Percentiles rank a stretch among this genome's conserved stretches.
Evolutionary conservation across 2,888 invertebrate species (phyloP).

Genomic region (Rotaria magnacalcarata): DNA sequence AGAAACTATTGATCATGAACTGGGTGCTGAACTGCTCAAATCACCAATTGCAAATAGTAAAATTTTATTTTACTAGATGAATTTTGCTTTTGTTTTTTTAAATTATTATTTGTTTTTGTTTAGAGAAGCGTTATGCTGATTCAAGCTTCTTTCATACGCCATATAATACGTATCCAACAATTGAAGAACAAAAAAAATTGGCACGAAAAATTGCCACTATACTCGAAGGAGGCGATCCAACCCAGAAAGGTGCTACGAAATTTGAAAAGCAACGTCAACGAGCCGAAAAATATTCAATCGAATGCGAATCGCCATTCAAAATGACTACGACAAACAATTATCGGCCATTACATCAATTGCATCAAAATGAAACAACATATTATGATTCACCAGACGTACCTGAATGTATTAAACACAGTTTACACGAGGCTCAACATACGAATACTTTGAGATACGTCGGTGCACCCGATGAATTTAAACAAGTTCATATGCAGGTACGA

Average conservation of each 20-base stretch:
- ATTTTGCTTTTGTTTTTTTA: too few species aligned
- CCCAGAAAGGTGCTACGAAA: constrained; percentile 81
- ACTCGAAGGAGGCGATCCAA: constrained; percentile 68
- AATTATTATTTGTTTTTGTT: too few species aligned
- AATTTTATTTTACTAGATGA: background rate
- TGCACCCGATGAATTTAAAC: constrained; percentile 46
- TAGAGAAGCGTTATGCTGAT: constrained; percentile 58
- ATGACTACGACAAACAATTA: background rate
- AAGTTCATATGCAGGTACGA: constrained; percentile 49
- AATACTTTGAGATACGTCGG: constrained; percentile 46
- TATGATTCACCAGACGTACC: constrained; percentile 38
- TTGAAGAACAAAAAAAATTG: constrained; percentile 90
- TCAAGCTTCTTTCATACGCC: constrained; percentile 59
- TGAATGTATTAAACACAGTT: constrained; percentile 43
- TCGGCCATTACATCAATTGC: constrained; percentile 43
- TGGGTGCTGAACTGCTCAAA: constrained; percentile 17
- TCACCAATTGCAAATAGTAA: constrained; percentile 6
- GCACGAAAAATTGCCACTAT: constrained; percentile 85
- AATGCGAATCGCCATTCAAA: constrained; percentile 59
- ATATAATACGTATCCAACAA: constrained; percentile 72
- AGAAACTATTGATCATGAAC: background rate
- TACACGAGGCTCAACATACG: constrained; percentile 38
- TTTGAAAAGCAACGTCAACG: constrained; percentile 88
- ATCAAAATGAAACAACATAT: constrained; percentile 47
- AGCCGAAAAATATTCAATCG: constrained; percentile 88